Base-by-base conservation (phyloP, 2,888 invertebrate genomes). In the Nephrocerus scutellatus region DNA sequence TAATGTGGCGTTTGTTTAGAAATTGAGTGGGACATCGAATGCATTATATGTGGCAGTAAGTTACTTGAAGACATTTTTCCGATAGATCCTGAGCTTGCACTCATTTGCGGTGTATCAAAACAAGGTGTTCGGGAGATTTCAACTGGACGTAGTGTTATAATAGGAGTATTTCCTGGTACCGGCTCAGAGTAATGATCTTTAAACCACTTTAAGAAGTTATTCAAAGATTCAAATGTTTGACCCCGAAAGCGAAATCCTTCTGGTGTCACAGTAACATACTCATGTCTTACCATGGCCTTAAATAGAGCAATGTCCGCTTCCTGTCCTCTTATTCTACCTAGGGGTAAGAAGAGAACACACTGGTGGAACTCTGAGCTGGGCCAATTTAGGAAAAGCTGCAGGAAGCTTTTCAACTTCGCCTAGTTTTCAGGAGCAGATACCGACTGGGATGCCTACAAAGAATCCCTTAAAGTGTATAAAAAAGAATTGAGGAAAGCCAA, bases 151-250 rank as follows among this genome's bases (percentile, higher is more conserved):
- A 84, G 83, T 8, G 86, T 85, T 37, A 81, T 79, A 24, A 51
- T 43, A 2, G 79, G 84, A 5, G 85, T 85, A 15, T 75, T 74
- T 5, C 75, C 75, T 0, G 87, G 86, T 32, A 87, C 75, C 0
- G 93, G 89, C 59, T 96, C 95, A 49, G 90, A 74, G 72, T 92
- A 98, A 66, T 98, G 93, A 67, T 92, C 91, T 63, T 99, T 99
- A 70, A 98, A 98, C 96, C 96, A 98, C 44, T 85, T 82, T 55
- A 99, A 76, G 41, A 97, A 63, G 9, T 78, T 74, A 46, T 62
- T 66, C 1, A 69, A 44, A 2, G 86, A 82, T 50, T 85, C 84
- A 67, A 97, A 97, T 63, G 84, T 78, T 57, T 90, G 84, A 48
- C 84, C 82, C 16, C 97, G 73, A 67, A 91, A 98, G 37, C 85